Evolutionary conservation across 1,140 invertebrate species (phyloP).

Genomic region (Berghia stephanieae): DNA sequence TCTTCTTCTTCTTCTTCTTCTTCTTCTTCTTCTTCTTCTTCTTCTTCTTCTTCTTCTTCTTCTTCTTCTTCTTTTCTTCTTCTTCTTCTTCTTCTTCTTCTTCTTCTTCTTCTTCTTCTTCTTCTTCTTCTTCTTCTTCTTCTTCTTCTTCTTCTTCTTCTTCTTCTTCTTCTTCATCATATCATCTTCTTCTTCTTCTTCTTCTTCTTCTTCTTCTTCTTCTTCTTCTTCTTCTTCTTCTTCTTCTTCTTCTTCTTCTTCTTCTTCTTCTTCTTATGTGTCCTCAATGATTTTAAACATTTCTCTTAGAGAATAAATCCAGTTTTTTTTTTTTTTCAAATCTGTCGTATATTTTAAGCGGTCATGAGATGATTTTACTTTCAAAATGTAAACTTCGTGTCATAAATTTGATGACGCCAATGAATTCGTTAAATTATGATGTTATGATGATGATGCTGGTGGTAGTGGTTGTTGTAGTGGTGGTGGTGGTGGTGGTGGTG

Average conservation of each 20-base stretch:
- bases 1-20: neutral
- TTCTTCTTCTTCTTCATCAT: neutral
- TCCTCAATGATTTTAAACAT: too few relatives aligned
- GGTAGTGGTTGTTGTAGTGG: too few relatives aligned
- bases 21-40: neutral
- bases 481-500: too few relatives aligned
- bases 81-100: neutral
- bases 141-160: neutral
- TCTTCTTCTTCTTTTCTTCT: neutral
- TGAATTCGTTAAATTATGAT: too few relatives aligned
- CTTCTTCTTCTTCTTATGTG: too few relatives aligned
- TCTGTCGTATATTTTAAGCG: too few relatives aligned
- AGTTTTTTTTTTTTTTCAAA: too few relatives aligned
- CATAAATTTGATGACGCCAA: too few relatives aligned
- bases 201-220: neutral
- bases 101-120: slow-evolving; percentile 4
- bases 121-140: neutral
- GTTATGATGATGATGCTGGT: too few relatives aligned
- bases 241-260: neutral
- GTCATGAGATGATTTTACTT: too few relatives aligned
- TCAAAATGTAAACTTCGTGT: too few relatives aligned
- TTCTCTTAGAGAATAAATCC: too few relatives aligned
- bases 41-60: neutral
- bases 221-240: neutral
- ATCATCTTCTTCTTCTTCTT: slow-evolving; percentile 19